Conservation (phyloP, 2,888 invertebrate species). For the Meta bourneti region DNA sequence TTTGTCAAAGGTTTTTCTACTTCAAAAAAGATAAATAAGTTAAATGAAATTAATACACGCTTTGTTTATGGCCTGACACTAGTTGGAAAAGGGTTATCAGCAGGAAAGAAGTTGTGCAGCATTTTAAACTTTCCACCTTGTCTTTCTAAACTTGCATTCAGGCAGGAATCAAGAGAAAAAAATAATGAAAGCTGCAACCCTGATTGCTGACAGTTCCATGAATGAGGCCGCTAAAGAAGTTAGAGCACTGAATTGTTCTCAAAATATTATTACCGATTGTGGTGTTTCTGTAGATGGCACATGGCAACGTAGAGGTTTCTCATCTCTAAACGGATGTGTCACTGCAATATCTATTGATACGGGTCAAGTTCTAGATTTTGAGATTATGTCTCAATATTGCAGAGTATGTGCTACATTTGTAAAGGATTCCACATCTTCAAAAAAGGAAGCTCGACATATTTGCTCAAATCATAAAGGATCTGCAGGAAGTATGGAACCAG, state of each 20-base stretch:
- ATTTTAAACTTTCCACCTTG: constrained; percentile 30
- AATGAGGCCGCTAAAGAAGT: constrained; percentile 15
- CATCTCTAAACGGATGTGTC: constrained; percentile 49
- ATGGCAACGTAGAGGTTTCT: constrained; percentile 41
- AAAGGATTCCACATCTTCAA: not conserved
- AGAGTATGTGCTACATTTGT: not conserved
- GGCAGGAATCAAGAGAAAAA: not conserved
- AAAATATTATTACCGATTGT: not conserved
- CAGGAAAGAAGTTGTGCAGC: constrained; percentile 23
- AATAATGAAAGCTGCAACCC: not conserved
- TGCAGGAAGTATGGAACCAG: constrained; percentile 13
- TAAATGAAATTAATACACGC: not conserved
- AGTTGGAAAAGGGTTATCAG: constrained; percentile 15
- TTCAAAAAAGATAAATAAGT: not conserved
- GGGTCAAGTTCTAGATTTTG: constrained; percentile 30
- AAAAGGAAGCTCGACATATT: not conserved
- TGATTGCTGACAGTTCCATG: constrained; percentile 28
- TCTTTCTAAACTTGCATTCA: constrained; percentile 5
- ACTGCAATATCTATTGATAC: constrained; percentile 26
- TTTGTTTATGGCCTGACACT: constrained; percentile 11
- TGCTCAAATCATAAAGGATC: not conserved
- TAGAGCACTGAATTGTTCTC: too few species aligned
- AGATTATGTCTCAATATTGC: constrained; percentile 44
- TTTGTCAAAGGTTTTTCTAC: constrained; percentile 7
- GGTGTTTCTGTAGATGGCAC: constrained; percentile 43